Evolutionary conservation across 2,797 vertebrate genomes (phyloP).

Genomic region (Sebastes oblongus): DNA sequence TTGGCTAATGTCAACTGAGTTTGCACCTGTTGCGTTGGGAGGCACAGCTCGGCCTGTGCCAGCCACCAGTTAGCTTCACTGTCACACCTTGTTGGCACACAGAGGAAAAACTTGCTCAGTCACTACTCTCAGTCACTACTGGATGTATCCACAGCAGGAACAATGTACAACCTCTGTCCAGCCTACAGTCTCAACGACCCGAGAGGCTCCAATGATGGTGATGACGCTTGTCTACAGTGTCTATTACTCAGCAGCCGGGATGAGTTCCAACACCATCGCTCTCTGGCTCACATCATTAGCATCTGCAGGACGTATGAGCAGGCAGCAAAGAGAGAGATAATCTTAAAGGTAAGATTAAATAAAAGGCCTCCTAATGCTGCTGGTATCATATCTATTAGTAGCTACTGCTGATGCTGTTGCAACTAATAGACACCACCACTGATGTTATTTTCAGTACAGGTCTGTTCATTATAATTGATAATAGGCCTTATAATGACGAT

Average conservation of each 20-base stretch:
- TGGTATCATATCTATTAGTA: no score
- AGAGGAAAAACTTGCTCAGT: not conserved
- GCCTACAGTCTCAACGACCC: not conserved
- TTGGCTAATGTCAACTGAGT: not conserved
- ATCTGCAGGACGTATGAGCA: not conserved
- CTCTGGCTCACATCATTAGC: not conserved
- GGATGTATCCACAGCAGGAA: not conserved
- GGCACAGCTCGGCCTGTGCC: not conserved
- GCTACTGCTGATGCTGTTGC: not conserved
- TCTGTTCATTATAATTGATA: not conserved
- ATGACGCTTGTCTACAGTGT: not conserved
- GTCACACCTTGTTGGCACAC: not conserved
- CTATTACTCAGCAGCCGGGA: not conserved
- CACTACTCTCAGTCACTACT: not conserved
- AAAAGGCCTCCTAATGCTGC: not conserved
- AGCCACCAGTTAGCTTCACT: not conserved
- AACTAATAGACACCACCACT: not conserved
- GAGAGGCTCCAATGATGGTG: not conserved
- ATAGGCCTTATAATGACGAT: not conserved
- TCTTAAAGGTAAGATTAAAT: not conserved
- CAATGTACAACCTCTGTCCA: not conserved
- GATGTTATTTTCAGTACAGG: not conserved
- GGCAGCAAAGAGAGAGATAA: not conserved
- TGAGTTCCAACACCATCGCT: not conserved
- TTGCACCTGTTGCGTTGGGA: not conserved